Evolutionary conservation across 2,113 vertebrate species (phyloP), one percentile per base, ranked within the genome.

Genomic region (Chlorodrepanis virens): DNA sequence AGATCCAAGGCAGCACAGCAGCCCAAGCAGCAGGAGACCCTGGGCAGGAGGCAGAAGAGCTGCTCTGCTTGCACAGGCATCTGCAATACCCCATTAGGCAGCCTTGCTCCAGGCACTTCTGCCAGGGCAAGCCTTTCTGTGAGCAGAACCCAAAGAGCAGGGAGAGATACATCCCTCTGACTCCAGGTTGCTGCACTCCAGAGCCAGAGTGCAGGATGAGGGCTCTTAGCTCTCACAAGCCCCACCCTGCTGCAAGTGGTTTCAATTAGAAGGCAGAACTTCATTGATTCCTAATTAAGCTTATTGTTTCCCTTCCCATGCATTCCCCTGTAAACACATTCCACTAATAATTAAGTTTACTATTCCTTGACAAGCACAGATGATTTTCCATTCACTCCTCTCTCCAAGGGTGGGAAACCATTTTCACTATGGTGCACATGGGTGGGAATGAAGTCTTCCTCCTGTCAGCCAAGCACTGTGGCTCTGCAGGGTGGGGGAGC

Each of bases 281-380:
- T 90, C 93, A 97, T 92, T 96, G 96, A 96, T 96, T 97, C 93
- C 86, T 96, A 97, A 97, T 97, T 97, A 96, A 93, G 74, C 68
- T 69, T 74, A 59, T 93, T 97, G 91, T 96, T 97, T 91, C 40
- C 42, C 69, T 93, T 94, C 82, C 94, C 83, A 88, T 77, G 49
- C 59, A 11, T 47, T 89, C 47, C 59, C 19, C 53, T 95, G 88
- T 96, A 96, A 96, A 94, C 93, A 94, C 1, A 2, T 87, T 91
- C 7, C 2, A 64, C 60, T 96, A 83, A 96, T 96, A 96, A 97
- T 95, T 87, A 91, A 90, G 69, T 91, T 93, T 94, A 96, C 94
- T 96, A 94, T 94, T 96, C 87, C 91, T 74, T 96, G 94, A 96
- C 94, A 96, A 91, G 79, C 76, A 85, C 84, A 84, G 84, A 94